Conservation (phyloP, 1,140 invertebrate species). For the Zaprionus taronus region DNA sequence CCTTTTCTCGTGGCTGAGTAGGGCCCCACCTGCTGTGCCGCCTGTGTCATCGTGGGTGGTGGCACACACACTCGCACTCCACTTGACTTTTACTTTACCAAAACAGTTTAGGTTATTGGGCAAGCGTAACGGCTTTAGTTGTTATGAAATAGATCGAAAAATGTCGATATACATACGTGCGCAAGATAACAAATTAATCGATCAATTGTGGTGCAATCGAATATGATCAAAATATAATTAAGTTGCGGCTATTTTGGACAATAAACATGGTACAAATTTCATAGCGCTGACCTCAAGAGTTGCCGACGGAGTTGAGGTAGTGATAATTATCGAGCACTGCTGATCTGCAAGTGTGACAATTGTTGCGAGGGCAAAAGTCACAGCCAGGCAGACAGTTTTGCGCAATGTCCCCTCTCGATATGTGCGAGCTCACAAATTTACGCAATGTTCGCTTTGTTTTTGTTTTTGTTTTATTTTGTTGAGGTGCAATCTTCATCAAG, state of each 20-base stretch:
- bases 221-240: not conserved
- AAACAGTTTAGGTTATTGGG: not conserved
- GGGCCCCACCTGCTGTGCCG: not conserved
- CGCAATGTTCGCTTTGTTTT: conserved; percentile 45
- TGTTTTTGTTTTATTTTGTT: not conserved
- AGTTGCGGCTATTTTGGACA: not conserved
- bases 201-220: not conserved
- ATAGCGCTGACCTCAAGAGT: not conserved
- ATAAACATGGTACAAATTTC: not conserved
- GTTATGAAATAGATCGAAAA: not conserved
- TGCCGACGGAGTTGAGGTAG: not conserved
- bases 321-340: conserved; percentile 20
- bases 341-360: conserved; percentile 20
- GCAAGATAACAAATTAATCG: conserved; percentile 5
- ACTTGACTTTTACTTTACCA: not conserved
- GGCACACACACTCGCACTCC: not conserved
- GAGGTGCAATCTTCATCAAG: conserved; percentile 57
- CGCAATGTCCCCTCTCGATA: conserved; percentile 40
- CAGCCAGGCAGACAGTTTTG: conserved; percentile 11
- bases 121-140: not conserved
- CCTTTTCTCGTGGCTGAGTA: not conserved
- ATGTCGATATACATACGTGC: not conserved
- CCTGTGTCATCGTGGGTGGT: not conserved
- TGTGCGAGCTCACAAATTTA: conserved; percentile 52
- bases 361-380: conserved; percentile 24